Evolutionary conservation across 2,113 vertebrate species (phyloP).

Genomic region (Pyxicephalus adspersus): DNA sequence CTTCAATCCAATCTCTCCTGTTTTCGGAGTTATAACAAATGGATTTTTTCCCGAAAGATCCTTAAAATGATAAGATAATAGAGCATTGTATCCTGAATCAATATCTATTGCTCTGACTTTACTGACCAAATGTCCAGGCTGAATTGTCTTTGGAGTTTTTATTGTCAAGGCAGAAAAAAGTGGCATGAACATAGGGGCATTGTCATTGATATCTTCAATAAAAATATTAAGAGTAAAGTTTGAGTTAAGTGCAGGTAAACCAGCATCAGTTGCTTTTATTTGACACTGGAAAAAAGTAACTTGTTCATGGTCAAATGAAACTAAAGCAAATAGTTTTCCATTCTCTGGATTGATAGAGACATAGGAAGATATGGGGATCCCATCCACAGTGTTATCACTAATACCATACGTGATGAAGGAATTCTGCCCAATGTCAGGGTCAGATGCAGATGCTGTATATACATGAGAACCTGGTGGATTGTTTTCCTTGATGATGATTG

Average conservation of each 20-base stretch:
- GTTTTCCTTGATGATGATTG: no score
- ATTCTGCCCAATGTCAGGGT: slow-evolving; percentile 72
- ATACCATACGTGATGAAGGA: slow-evolving; percentile 71
- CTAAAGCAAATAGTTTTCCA: no score
- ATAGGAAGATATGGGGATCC: slow-evolving; percentile 61
- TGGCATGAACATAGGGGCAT: slow-evolving; percentile 60
- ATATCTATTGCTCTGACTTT: slow-evolving; percentile 63
- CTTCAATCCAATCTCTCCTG: slow-evolving; percentile 61
- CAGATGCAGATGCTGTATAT: slow-evolving; percentile 67
- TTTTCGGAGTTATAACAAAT: slow-evolving; percentile 17
- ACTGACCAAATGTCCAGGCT: slow-evolving; percentile 61
- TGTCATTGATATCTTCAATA: slow-evolving; percentile 79
- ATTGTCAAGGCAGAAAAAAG: slow-evolving; percentile 28
- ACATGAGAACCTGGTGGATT: no score
- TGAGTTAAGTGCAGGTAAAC: slow-evolving; percentile 52
- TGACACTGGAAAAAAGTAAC: slow-evolving; percentile 59
- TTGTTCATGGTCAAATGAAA: no score
- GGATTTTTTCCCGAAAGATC: neutral
- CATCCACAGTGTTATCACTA: slow-evolving; percentile 56
- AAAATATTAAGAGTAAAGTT: slow-evolving; percentile 59
- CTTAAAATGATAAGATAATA: slow-evolving; percentile 58
- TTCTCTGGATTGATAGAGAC: no score
- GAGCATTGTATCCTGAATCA: slow-evolving; percentile 64
- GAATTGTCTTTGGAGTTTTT: no score
- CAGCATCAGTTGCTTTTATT: slow-evolving; percentile 59